Percentiles rank a stretch among this genome's conserved stretches.
Conservation (phyloP, 2,113 vertebrate species). For the Herpailurus yagouaroundi region DNA sequence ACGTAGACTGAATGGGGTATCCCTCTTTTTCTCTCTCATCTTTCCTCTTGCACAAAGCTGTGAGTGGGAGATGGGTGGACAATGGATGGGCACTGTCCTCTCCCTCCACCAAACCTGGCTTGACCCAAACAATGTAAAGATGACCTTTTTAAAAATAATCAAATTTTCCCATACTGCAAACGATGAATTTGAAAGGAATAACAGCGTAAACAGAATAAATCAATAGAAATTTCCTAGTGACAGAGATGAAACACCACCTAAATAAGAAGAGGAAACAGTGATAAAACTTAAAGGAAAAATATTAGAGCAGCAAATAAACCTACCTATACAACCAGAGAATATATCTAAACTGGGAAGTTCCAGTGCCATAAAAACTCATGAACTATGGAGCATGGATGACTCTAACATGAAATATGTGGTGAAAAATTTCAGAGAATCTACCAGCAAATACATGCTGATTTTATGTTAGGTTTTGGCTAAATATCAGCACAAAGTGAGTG, state of each 20-base stretch:
- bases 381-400: not conserved
- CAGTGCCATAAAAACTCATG: not conserved
- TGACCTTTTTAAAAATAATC: not conserved
- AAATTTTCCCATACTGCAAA: not conserved
- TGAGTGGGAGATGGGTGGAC: not conserved
- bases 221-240: conserved; percentile 40
- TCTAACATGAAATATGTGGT: not conserved
- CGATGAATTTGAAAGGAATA: not conserved
- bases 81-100: not conserved
- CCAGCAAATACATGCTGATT: not conserved
- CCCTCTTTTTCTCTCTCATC: not conserved
- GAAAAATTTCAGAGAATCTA: not conserved
- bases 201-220: not conserved
- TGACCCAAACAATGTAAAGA: not conserved
- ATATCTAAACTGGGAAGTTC: not conserved
- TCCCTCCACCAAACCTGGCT: not conserved
- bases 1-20: not conserved
- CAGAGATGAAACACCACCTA: not conserved
- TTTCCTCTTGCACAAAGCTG: not conserved
- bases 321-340: not conserved
- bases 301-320: not conserved
- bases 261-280: conserved; percentile 26
- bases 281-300: conserved; percentile 40
- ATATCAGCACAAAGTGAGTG: not conserved
- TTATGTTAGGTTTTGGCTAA: not conserved